Percentiles rank a stretch among this genome's conserved stretches.
Evolutionary conservation across 2,888 invertebrate genomes (phyloP).

Genomic region (Sinohyriopsis cumingii): DNA sequence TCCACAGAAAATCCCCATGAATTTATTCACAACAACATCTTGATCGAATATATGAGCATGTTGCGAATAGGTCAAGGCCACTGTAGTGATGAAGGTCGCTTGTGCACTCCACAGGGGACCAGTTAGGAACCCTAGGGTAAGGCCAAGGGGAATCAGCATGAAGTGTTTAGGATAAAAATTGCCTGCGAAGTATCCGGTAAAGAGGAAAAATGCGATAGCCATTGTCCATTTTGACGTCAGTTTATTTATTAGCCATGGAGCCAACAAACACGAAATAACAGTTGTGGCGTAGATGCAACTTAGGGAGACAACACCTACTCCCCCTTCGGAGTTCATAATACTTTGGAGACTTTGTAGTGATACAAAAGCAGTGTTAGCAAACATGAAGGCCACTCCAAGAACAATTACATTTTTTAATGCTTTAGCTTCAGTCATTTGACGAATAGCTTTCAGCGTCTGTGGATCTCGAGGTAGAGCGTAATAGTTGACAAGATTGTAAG

Average conservation of each 20-base stretch:
- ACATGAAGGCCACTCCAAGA: constrained; percentile 65
- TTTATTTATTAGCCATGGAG: constrained; percentile 64
- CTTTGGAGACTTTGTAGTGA: constrained; percentile 67
- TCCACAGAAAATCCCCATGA: constrained; percentile 67
- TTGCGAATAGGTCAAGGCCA: constrained; percentile 65
- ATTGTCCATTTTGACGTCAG: constrained; percentile 68
- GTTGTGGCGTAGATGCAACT: constrained; percentile 66
- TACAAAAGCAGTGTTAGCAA: constrained; percentile 66
- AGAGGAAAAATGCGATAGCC: constrained; percentile 58
- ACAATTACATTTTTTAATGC: constrained; percentile 65
- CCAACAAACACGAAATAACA: constrained; percentile 65
- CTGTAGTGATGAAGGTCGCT: constrained; percentile 65
- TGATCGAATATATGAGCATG: constrained; percentile 51
- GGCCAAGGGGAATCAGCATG: constrained; percentile 62
- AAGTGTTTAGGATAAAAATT: constrained; percentile 64
- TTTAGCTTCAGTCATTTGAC: constrained; percentile 56
- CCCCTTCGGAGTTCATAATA: constrained; percentile 59
- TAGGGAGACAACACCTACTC: constrained; percentile 64
- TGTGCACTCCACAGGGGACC: constrained; percentile 69
- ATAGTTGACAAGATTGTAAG: constrained; percentile 51
- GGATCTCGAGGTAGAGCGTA: constrained; percentile 51
- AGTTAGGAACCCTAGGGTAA: constrained; percentile 60
- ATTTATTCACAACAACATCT: constrained; percentile 62
- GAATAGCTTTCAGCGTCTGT: constrained; percentile 39
- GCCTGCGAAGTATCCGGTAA: constrained; percentile 62